Evolutionary conservation across 92 coral and sea anemone genomes (phyloP).

Genomic region (Porites cylindrica): DNA sequence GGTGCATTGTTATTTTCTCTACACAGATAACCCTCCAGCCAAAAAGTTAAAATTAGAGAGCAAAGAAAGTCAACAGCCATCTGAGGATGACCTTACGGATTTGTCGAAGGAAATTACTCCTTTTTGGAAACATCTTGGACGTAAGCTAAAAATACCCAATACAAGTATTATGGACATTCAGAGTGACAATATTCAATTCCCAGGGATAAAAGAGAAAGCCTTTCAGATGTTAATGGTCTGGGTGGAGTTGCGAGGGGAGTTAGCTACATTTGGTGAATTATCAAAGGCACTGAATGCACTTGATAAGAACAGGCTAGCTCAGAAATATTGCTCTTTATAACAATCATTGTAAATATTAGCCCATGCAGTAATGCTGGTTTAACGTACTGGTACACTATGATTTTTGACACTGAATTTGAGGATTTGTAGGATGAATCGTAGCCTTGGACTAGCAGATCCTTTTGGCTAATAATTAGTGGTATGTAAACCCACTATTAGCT

Average conservation of each 20-base stretch:
- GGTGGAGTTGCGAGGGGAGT: constrained; percentile 49
- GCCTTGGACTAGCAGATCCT: too few species aligned
- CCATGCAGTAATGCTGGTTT: too few species aligned
- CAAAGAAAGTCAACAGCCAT: constrained; percentile 32
- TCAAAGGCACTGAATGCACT: constrained; percentile 65
- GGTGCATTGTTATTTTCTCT: not conserved
- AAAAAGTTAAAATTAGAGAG: constrained; percentile 48
- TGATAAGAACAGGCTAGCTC: constrained; percentile 69
- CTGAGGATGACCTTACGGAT: constrained; percentile 66
- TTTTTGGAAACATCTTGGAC: constrained; percentile 81
- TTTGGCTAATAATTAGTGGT: too few species aligned
- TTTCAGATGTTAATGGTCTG: constrained; percentile 79
- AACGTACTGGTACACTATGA: too few species aligned
- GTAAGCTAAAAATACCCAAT: constrained; percentile 68
- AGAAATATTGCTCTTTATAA: constrained; percentile 37
- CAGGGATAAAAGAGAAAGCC: constrained; percentile 72
- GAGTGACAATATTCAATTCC: constrained; percentile 71
- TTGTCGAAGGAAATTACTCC: constrained; percentile 63
- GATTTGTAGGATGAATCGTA: too few species aligned
- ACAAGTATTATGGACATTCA: constrained; percentile 76
- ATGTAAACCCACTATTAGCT: too few species aligned
- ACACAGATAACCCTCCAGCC: constrained; percentile 24
- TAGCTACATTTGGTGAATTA: constrained; percentile 58
- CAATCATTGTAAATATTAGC: too few species aligned
- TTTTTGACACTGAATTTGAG: too few species aligned